These are phyloP conservation scores for Cygnus atratus DNA, from an alignment of 2,113 vertebrate species.

Conservation along the genomic window DNA sequence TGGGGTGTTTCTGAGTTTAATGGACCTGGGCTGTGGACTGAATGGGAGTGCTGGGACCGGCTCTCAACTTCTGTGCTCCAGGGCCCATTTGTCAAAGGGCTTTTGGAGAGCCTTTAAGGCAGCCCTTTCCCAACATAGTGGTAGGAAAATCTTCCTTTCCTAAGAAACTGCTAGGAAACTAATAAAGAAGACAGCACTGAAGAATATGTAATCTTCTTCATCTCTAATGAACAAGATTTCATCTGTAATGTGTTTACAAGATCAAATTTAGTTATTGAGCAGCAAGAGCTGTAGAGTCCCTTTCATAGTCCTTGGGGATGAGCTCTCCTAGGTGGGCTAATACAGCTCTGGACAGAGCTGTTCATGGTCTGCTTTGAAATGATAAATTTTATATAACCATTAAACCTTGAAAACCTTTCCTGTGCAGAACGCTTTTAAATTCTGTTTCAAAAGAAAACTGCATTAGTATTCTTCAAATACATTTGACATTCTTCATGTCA, in stretches of 20 bases:
- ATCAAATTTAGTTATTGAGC: not conserved
- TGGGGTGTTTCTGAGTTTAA: not conserved
- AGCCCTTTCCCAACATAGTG: not conserved
- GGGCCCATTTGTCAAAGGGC: not conserved
- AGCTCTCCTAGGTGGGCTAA: not conserved
- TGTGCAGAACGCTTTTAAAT: not conserved
- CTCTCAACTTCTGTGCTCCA: not conserved
- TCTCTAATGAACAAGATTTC: not conserved
- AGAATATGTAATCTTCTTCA: rapidly evolving
- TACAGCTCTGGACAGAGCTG: not conserved
- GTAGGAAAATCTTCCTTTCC: not conserved
- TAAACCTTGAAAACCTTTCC: not conserved
- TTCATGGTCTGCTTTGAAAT: constrained; percentile 26
- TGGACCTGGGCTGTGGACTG: not conserved
- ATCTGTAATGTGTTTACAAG: not conserved
- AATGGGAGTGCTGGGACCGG: not conserved
- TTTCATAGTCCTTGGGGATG: not conserved
- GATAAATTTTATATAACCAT: not conserved
- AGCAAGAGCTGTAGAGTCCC: not conserved
- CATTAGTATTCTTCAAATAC: not conserved
- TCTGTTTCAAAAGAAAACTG: constrained; percentile 15
- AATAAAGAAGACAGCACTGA: not conserved
- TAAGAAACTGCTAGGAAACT: not conserved
- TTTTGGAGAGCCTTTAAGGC: not conserved
- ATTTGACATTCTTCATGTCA: not conserved